Evolutionary conservation across 2,113 vertebrate species (phyloP).

Genomic region (Alligator sinensis): DNA sequence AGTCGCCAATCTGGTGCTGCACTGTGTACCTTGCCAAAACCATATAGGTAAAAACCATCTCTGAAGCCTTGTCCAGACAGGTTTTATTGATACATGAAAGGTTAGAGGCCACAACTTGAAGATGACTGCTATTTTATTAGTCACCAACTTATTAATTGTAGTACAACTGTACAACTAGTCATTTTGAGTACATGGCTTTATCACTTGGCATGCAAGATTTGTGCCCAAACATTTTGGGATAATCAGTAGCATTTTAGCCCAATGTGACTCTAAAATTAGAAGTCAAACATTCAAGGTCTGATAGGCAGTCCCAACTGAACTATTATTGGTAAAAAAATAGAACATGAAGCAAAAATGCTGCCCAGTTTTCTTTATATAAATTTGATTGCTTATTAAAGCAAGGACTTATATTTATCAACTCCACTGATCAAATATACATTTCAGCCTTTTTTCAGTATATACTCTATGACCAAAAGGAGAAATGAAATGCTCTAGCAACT

Average conservation of each 20-base stretch:
- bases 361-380: not conserved
- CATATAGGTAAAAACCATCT: too few relatives aligned
- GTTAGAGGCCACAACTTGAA: too few relatives aligned
- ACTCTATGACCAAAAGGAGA: not conserved
- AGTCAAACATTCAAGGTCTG: not conserved
- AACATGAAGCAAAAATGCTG: accelerated
- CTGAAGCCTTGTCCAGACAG: too few relatives aligned
- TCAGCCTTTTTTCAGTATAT: not conserved
- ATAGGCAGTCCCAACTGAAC: not conserved
- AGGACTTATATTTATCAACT: not conserved
- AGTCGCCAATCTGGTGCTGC: too few relatives aligned
- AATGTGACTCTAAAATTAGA: not conserved
- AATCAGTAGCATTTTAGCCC: not conserved
- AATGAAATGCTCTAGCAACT: not conserved
- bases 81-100: too few relatives aligned
- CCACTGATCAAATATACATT: not conserved
- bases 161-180: not conserved
- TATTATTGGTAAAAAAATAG: not conserved
- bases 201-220: not conserved
- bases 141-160: not conserved
- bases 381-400: not conserved
- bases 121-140: too few relatives aligned
- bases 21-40: too few relatives aligned
- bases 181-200: not conserved
- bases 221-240: not conserved